Evolutionary conservation across 2,797 vertebrate species (phyloP).

Genomic region (Danio kyathit): DNA sequence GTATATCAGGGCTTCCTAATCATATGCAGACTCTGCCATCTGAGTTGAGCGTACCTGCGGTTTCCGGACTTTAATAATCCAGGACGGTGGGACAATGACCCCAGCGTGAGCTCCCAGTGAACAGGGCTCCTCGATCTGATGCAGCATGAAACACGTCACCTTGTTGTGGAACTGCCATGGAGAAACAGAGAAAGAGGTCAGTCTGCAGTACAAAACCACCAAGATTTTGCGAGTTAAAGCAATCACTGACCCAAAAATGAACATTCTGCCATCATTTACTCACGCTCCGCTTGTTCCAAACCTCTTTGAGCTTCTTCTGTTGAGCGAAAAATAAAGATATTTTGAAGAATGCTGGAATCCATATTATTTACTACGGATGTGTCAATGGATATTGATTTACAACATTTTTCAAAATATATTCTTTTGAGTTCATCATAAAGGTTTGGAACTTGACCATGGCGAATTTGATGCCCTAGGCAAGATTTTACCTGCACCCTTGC

Average conservation of each 20-base stretch:
- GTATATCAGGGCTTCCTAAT: too few relatives aligned
- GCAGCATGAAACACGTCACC: constrained; percentile 99
- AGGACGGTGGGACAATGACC: constrained; percentile 96
- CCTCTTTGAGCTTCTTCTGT: too few relatives aligned
- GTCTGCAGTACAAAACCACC: not conserved
- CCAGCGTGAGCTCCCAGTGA: constrained; percentile 96
- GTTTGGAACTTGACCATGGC: too few relatives aligned
- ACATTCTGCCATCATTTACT: too few relatives aligned
- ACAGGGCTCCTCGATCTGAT: constrained; percentile 98
- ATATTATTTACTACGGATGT: too few relatives aligned
- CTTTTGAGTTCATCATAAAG: not conserved
- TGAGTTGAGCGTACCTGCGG: constrained; percentile 86
- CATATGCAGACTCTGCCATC: too few relatives aligned
- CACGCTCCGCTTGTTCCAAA: too few relatives aligned
- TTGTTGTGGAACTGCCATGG: constrained; percentile 95
- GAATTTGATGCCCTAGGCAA: too few relatives aligned
- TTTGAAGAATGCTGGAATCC: too few relatives aligned
- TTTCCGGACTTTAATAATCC: constrained; percentile 99
- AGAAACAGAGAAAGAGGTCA: constrained; percentile 11
- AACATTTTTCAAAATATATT: not conserved
- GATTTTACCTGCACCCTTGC: too few relatives aligned
- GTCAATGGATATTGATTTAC: not conserved
- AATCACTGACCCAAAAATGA: too few relatives aligned
- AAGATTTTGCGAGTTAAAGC: not conserved
- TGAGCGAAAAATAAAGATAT: too few relatives aligned